phyloP scores from a whole-genome alignment of 2,113 vertebrate species.

The Ptilorrhoa leucosticta region DNA sequence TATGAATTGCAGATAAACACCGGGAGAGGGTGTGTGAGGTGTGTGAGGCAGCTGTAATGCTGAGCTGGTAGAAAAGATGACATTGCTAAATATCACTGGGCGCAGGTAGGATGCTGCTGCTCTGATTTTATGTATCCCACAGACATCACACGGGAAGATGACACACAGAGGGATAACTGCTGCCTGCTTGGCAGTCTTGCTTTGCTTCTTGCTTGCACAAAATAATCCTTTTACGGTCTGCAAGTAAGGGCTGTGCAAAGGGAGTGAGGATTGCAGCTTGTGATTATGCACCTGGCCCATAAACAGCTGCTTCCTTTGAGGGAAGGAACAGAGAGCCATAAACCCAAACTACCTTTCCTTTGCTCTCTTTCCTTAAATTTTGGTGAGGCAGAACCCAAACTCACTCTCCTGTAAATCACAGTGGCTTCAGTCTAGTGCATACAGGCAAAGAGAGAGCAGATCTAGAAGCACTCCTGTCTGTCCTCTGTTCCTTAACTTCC shows the following conservation, averaged over 20 bases:
- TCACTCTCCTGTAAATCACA: background rate
- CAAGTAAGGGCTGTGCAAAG: background rate
- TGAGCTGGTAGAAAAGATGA: background rate
- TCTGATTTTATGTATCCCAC: background rate
- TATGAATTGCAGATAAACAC: background rate
- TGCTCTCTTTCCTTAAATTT: background rate
- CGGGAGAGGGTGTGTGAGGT: background rate
- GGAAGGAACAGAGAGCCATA: background rate
- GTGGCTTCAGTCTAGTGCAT: background rate
- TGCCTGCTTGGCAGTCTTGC: background rate
- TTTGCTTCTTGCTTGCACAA: background rate
- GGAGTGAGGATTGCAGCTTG: background rate
- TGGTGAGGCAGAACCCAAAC: background rate
- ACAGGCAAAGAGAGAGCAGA: background rate
- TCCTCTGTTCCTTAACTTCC: background rate
- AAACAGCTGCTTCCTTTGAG: background rate
- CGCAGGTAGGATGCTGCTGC: background rate
- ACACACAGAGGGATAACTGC: background rate
- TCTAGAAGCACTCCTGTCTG: background rate
- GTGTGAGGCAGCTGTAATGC: background rate
- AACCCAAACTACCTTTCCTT: background rate
- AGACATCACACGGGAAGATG: background rate
- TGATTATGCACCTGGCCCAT: background rate
- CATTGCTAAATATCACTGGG: background rate
- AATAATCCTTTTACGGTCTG: background rate